phyloP scores from a whole-genome alignment of 1,140 invertebrate species.

The Calliphora vicina region DNA sequence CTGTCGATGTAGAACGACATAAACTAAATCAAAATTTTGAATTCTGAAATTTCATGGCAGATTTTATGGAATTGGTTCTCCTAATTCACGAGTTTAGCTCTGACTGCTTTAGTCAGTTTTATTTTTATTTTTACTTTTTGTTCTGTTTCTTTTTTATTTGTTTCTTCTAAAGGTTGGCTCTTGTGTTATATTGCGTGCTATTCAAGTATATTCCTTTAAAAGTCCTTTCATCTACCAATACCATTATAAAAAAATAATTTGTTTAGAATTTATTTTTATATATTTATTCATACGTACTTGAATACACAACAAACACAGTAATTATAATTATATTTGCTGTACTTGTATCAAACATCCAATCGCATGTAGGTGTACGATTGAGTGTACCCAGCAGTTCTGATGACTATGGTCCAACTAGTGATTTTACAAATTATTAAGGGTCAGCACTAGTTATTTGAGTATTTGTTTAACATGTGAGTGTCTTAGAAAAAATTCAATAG shows the following conservation, averaged over 20 bases:
- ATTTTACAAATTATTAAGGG: too few species aligned
- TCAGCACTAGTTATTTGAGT: too few species aligned
- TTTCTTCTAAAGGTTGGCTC: background rate
- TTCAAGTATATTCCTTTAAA: background rate
- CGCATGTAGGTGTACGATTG: background rate
- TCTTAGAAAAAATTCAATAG: too few species aligned
- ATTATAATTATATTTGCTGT: background rate
- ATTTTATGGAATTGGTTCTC: too few species aligned
- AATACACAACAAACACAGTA: background rate
- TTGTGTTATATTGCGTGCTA: background rate
- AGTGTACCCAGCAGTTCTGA: too few species aligned
- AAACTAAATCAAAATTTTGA: too few species aligned
- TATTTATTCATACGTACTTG: background rate
- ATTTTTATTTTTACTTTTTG: background rate
- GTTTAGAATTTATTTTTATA: background rate
- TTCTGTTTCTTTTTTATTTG: background rate
- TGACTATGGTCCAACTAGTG: too few species aligned
- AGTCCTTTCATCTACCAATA: background rate
- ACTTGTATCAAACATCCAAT: background rate
- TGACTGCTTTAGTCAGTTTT: background rate
- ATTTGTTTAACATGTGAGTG: too few species aligned
- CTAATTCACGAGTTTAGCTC: background rate
- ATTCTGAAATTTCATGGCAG: too few species aligned
- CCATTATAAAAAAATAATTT: background rate
- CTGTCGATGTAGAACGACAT: too few species aligned